These are phyloP conservation scores for Agraylea sexmaculata DNA, from an alignment of 1,140 invertebrate genomes.

Conservation along the genomic window DNA sequence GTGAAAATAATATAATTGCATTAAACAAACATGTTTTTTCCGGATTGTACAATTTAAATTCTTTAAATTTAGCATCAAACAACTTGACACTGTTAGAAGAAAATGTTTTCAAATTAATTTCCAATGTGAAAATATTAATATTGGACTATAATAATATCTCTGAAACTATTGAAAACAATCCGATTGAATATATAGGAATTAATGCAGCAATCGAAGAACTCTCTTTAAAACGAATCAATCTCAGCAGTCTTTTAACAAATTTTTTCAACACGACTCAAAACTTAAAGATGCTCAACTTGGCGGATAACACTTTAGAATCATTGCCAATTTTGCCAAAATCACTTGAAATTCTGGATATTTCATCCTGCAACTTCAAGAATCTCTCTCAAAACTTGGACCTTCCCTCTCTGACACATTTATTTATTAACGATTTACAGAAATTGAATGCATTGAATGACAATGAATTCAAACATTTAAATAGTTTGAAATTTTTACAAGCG, in stretches of 20 bases:
- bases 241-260: constrained; percentile 27
- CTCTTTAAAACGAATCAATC: constrained; percentile 28
- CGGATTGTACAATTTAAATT: constrained; percentile 33
- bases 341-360: constrained; percentile 34
- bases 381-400: constrained; percentile 28
- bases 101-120: constrained; percentile 33
- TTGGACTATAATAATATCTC: constrained; percentile 34
- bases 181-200: constrained; percentile 27
- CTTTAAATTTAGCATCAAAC: constrained; percentile 42
- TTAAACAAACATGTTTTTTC: constrained; percentile 35
- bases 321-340: constrained; percentile 34
- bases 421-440: constrained; percentile 31
- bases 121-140: constrained; percentile 33
- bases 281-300: constrained; percentile 26
- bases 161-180: constrained; percentile 14
- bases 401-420: constrained; percentile 27
- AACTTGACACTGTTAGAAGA: constrained; percentile 32
- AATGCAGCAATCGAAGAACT: constrained; percentile 29
- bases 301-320: constrained; percentile 29
- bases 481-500: constrained; percentile 27
- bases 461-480: constrained; percentile 26
- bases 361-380: constrained; percentile 30
- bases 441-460: constrained; percentile 27
- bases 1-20: constrained; percentile 35
- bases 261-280: constrained; percentile 34